A percentile compares a stretch with the other conserved stretches of the same genome.
Conservation (phyloP, 2,888 invertebrate species). For the Electrophaes corylata region DNA sequence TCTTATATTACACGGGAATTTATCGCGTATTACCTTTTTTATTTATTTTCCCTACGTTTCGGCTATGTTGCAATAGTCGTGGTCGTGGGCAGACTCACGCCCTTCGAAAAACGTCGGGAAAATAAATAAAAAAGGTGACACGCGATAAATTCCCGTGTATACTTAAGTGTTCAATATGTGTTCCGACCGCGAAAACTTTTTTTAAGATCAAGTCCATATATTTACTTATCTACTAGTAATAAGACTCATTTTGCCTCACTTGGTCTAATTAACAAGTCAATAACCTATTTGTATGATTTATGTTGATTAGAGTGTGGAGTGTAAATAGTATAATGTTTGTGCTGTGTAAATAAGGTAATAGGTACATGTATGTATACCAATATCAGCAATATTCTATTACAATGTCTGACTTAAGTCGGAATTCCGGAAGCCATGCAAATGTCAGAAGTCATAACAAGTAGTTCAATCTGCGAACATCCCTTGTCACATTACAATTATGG, state of each 20-base stretch:
- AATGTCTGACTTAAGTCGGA: conserved; percentile 21
- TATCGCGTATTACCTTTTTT: too few species aligned
- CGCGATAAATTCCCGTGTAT: too few species aligned
- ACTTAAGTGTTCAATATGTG: too few species aligned
- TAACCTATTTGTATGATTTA: not conserved
- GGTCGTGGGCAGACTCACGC: too few species aligned
- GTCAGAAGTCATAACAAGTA: conserved; percentile 66
- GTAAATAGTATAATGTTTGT: not conserved
- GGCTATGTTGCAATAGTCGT: too few species aligned
- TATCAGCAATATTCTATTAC: conserved; percentile 14
- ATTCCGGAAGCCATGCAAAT: conserved; percentile 60
- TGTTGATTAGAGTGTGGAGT: not conserved
- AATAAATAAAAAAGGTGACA: too few species aligned
- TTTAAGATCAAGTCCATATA: too few species aligned
- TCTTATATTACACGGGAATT: too few species aligned
- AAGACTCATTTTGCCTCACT: not conserved
- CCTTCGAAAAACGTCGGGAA: too few species aligned
- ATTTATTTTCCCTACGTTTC: too few species aligned
- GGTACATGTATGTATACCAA: not conserved
- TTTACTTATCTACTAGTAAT: not conserved
- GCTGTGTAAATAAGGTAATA: not conserved
- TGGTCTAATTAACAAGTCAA: too few species aligned
- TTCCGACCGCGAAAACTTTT: too few species aligned
- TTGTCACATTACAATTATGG: conserved; percentile 25
- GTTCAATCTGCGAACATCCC: conserved; percentile 35